phyloP scores from a whole-genome alignment of 2,888 invertebrate species.

The Coenonympha glycerion region DNA sequence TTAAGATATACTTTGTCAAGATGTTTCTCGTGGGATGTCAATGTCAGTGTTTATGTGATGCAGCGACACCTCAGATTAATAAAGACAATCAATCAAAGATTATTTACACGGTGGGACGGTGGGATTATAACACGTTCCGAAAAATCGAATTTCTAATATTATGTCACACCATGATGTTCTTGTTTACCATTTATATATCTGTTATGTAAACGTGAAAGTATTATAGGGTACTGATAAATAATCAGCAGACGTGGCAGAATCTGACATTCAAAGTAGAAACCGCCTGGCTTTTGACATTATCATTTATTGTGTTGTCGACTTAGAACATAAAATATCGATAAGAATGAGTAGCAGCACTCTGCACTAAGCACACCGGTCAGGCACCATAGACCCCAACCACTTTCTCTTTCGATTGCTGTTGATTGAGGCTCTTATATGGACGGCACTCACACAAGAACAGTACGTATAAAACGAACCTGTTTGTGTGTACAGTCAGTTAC shows the following conservation, averaged over 20 bases:
- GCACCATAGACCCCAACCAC: slow-evolving; percentile 50
- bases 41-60: too few species aligned
- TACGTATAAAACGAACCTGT: slow-evolving; percentile 26
- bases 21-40: too few species aligned
- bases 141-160: too few species aligned
- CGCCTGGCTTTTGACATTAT: background rate
- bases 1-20: too few species aligned
- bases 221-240: background rate
- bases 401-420: slow-evolving; percentile 68
- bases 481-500: slow-evolving; percentile 42
- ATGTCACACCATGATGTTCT: too few species aligned
- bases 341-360: slow-evolving; percentile 10
- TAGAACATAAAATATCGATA: slow-evolving; percentile 10
- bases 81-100: too few species aligned
- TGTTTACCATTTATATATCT: background rate
- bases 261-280: slow-evolving; percentile 3
- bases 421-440: slow-evolving; percentile 37
- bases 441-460: slow-evolving; percentile 37
- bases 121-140: too few species aligned
- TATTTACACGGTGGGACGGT: too few species aligned
- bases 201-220: background rate
- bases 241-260: background rate
- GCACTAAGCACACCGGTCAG: slow-evolving; percentile 20
- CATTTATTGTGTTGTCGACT: slow-evolving; percentile 7
- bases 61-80: too few species aligned